Base-by-base conservation (phyloP, 1,140 invertebrate genomes). In the Lineus longissimus region DNA sequence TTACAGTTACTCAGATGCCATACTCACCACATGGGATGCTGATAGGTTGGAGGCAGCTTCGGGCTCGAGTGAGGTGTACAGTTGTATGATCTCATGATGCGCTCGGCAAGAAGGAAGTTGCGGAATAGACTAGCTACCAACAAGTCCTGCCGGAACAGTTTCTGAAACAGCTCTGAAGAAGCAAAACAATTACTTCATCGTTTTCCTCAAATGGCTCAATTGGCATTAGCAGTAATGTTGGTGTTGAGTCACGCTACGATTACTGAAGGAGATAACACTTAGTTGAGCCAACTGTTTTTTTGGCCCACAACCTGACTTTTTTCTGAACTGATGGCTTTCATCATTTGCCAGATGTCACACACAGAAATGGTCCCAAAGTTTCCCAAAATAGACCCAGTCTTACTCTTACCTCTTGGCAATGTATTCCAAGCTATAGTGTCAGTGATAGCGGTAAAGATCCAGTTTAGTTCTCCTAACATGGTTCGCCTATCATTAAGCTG, bases 341-440 rank as follows among this genome's bases (percentile, higher is more conserved):
- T n/a, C n/a, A n/a, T n/a, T n/a, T n/a, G n/a, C n/a, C n/a, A n/a
- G n/a, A n/a, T n/a, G n/a, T n/a, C n/a, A n/a, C n/a, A n/a, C n/a
- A n/a, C n/a, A n/a, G n/a, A n/a, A n/a, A n/a, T n/a, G n/a, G n/a
- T n/a, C n/a, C n/a, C n/a, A n/a, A n/a, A n/a, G n/a, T n/a, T 15
- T 36, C 6, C 33, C 33, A 36, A 36, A 36, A 4, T 7, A 36
- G 33, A 36, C 33, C 4, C 6, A 36, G 15, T 51, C n/a, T 40
- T 9, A 43, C 55, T 19, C 64, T 67, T 76, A 89, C 89, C 89
- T 85, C 87, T 86, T 17, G 94, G 92, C 64, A 99, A 84, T 45
- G 90, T 92, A 77, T 97, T 97, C 96, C 96, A 99, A 0, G 97
- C 97, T 76, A 99, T 98, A n/a, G 97, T 99, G 80, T 99, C 97